Evolutionary conservation across 2,888 invertebrate genomes (phyloP).

Genomic region (Callyntrura guangdongensis): DNA sequence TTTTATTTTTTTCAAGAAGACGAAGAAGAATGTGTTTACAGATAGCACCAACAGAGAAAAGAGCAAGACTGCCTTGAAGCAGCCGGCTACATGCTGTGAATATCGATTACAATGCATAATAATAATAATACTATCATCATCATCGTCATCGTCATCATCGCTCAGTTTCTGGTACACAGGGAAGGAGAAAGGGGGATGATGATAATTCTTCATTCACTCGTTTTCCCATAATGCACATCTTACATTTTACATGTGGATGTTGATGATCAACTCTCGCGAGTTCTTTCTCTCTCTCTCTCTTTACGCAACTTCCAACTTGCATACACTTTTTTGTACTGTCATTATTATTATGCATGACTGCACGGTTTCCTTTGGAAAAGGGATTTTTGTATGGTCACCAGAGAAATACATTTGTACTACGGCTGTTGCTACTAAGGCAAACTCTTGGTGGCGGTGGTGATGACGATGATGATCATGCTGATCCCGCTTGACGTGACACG

Average conservation of each 20-base stretch:
- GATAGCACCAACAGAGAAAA: not conserved
- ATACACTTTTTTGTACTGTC: not conserved
- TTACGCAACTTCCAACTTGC: not conserved
- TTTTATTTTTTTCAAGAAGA: constrained; percentile 14
- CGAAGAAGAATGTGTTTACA: not conserved
- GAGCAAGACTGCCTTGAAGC: constrained; percentile 6
- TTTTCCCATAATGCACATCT: constrained; percentile 66
- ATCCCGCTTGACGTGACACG: constrained; percentile 18
- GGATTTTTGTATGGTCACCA: constrained; percentile 29
- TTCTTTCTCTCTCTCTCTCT: not conserved
- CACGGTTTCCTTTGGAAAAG: not conserved
- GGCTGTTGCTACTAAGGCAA: not conserved
- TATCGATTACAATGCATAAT: constrained; percentile 67
- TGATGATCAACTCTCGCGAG: not conserved
- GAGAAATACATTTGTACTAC: constrained; percentile 1
- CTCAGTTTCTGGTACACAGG: not conserved
- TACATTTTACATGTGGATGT: not conserved
- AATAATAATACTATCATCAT: constrained; percentile 23
- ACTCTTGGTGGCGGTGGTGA: not conserved
- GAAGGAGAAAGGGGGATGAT: not conserved
- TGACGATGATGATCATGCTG: not conserved
- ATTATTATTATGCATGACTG: constrained; percentile 58
- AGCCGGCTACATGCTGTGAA: constrained; percentile 71
- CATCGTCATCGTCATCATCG: constrained; percentile 22
- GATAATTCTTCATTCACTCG: constrained; percentile 71